Evolutionary conservation across 2,888 invertebrate genomes (phyloP).

Genomic region (Andrena hattorfiana): DNA sequence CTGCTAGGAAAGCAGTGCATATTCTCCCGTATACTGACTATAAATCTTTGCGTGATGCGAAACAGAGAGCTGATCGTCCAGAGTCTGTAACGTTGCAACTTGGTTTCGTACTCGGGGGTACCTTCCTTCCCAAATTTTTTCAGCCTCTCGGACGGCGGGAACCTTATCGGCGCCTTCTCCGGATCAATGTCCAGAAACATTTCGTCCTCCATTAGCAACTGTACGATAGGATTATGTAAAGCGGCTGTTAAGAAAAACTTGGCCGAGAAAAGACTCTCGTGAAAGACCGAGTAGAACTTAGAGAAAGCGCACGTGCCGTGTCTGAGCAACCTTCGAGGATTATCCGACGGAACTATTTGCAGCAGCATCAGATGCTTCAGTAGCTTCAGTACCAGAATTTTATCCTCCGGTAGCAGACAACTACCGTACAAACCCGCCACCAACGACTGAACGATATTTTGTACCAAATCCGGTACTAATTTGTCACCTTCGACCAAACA

Average conservation of each 20-base stretch:
- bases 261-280: slow-evolving; percentile 95
- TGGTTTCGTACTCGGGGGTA: slow-evolving; percentile 90
- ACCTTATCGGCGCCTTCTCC: slow-evolving; percentile 91
- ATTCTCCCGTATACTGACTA: slow-evolving; percentile 92
- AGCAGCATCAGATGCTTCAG: slow-evolving; percentile 89
- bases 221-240: slow-evolving; percentile 95
- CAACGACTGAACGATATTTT: slow-evolving; percentile 86
- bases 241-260: slow-evolving; percentile 97
- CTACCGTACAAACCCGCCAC: slow-evolving; percentile 91
- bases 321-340: slow-evolving; percentile 91
- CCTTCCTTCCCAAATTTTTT: slow-evolving; percentile 93
- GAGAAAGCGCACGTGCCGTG: slow-evolving; percentile 95
- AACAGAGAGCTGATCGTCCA: slow-evolving; percentile 93
- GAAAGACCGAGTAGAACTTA: slow-evolving; percentile 93
- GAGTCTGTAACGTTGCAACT: slow-evolving; percentile 91
- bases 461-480: slow-evolving; percentile 85
- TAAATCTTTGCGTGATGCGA: slow-evolving; percentile 92
- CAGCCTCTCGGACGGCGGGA: slow-evolving; percentile 86
- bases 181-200: slow-evolving; percentile 97
- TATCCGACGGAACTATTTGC: slow-evolving; percentile 90
- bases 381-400: slow-evolving; percentile 88
- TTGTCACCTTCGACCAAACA: slow-evolving; percentile 90
- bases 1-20: slow-evolving; percentile 96
- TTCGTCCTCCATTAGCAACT: slow-evolving; percentile 95
- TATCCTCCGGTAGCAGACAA: slow-evolving; percentile 91